Evolutionary conservation across 2,888 invertebrate genomes (phyloP).

Genomic region (Rhodophaea formosa): DNA sequence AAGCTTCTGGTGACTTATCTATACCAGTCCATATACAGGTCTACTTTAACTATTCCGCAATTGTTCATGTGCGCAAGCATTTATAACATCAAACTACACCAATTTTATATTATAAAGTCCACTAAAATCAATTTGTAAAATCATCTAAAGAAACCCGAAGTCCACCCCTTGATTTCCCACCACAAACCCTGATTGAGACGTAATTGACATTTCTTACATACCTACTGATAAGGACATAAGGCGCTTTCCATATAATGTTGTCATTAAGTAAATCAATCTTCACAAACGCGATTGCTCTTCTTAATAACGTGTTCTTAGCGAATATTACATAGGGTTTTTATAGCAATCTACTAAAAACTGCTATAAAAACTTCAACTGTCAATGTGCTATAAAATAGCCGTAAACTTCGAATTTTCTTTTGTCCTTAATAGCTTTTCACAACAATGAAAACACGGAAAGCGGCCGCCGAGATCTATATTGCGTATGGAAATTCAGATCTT

Average conservation of each 20-base stretch:
- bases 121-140: too few relatives aligned
- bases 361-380: conserved; percentile 56
- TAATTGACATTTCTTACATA: too few relatives aligned
- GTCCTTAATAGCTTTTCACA: conserved; percentile 46
- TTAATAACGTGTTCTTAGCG: conserved; percentile 32
- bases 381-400: conserved; percentile 55
- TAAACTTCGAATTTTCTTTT: conserved; percentile 53
- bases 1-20: too few relatives aligned
- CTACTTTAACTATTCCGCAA: too few relatives aligned
- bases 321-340: conserved; percentile 48
- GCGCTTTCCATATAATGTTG: background rate
- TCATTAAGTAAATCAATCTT: background rate
- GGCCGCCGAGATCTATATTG: conserved; percentile 30
- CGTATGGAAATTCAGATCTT: conserved; percentile 34
- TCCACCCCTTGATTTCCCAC: too few relatives aligned
- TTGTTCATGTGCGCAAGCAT: too few relatives aligned
- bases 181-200: too few relatives aligned
- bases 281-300: conserved; percentile 1
- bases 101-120: too few relatives aligned
- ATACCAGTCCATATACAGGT: too few relatives aligned
- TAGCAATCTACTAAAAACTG: conserved; percentile 50
- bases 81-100: too few relatives aligned
- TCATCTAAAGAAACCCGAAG: too few relatives aligned
- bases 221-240: too few relatives aligned
- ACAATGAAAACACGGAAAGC: conserved; percentile 40